These are phyloP conservation scores for Cheirogaleus medius DNA, from an alignment of 2,113 vertebrate species.

Conservation along the genomic window DNA sequence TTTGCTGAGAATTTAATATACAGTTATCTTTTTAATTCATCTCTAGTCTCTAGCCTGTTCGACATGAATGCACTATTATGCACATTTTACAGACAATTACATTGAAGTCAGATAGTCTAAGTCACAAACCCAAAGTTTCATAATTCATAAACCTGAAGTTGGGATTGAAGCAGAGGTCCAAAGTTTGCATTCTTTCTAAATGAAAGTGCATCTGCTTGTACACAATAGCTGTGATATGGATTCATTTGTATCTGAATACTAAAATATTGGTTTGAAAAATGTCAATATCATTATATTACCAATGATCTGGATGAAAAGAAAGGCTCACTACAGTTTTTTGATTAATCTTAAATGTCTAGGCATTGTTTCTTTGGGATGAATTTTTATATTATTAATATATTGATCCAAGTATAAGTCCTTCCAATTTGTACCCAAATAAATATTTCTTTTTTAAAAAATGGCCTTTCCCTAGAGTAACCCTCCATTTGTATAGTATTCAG, in stretches of 20 bases:
- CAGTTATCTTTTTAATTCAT: background rate
- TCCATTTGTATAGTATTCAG: background rate
- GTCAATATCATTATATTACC: background rate
- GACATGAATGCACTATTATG: background rate
- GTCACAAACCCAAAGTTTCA: background rate
- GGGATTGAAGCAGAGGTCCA: background rate
- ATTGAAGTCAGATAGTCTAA: background rate
- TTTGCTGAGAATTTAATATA: background rate
- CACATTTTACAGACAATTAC: background rate
- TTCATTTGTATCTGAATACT: background rate
- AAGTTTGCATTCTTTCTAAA: background rate
- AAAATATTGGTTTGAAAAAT: background rate
- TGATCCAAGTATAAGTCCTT: background rate
- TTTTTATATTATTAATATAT: background rate
- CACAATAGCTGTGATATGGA: background rate
- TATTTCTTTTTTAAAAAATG: background rate
- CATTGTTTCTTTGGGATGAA: background rate
- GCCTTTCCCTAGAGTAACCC: background rate
- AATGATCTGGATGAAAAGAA: background rate
- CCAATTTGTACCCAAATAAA: background rate
- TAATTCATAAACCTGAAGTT: background rate
- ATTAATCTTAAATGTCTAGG: background rate
- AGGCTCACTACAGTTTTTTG: background rate
- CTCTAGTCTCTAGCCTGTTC: background rate
- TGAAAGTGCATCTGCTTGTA: background rate